Evolutionary conservation across 2,113 vertebrate species (phyloP), one percentile per base, ranked within the genome.

Genomic region (Coptodon bakossiorum): DNA sequence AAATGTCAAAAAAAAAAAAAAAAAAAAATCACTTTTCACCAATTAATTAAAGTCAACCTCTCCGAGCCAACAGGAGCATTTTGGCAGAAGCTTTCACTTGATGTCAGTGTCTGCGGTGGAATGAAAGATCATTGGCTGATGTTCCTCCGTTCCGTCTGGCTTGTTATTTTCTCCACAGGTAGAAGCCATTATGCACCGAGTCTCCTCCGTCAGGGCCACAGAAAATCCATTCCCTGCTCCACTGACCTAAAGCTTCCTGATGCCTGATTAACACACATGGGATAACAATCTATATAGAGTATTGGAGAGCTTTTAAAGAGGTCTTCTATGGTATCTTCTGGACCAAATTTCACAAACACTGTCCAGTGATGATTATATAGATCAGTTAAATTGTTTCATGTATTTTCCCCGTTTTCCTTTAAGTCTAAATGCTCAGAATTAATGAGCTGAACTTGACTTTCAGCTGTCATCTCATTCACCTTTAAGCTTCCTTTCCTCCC

Each of bases 191-290:
- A 92, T 56, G 16, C 83, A 78, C 83, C 3, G 27, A 29, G 14
- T 81, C 76, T 90, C 81, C 83, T 68, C 86, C 81, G 66, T 90
- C 89, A 92, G 73, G 59, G 57, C 63, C 80, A 86, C 81, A 89
- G 88, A 85, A 92, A 94, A 93, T 94, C 94, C 89, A 93, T 95
- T 92, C 91, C 76, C 84, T 91, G 94, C 93, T 94, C 88, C 86
- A 90, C 83, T 94, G 91, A 92, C 91, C 90, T 91, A 88, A 91
- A 91, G 87, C 84, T 82, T 93, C 93, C 90, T 87, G 88, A 90
- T 92, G 91, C 92, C 91, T 89, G 90, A 90, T 94, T 93, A 94
- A 88, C 92, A 92, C 92, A 92, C 91, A 90, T 88, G 93, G 89
- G 71, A 88, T 93, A 84, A 71, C 91, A 88, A 92, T 92, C 90